Evolutionary conservation across 2,113 vertebrate genomes (phyloP).

Genomic region (Psammodynastes pulverulentus): DNA sequence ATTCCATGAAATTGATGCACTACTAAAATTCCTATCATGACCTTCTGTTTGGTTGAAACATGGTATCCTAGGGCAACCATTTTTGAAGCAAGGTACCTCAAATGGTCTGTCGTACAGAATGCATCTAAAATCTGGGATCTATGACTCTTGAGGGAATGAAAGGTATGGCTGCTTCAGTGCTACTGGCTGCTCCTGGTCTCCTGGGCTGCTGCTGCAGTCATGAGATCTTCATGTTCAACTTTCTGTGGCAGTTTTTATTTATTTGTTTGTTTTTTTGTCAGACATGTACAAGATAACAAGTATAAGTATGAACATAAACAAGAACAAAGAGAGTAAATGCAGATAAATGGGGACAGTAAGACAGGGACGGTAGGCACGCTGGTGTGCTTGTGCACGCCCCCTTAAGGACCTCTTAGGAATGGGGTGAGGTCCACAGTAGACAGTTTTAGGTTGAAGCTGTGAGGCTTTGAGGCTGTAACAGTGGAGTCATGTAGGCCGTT

Average conservation of each 20-base stretch:
- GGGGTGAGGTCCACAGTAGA: no score
- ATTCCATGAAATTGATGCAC: background rate
- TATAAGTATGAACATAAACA: no score
- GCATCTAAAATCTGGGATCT: background rate
- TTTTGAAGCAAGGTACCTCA: background rate
- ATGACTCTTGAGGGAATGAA: background rate
- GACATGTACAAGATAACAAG: no score
- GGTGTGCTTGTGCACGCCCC: no score
- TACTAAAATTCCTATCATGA: background rate
- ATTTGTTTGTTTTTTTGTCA: no score
- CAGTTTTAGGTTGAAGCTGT: no score
- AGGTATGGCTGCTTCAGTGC: background rate
- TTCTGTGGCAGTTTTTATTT: background rate
- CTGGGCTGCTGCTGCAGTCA: background rate
- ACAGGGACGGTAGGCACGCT: no score
- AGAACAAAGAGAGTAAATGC: no score
- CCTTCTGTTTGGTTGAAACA: background rate
- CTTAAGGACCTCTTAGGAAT: no score
- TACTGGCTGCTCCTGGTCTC: background rate
- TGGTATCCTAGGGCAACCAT: background rate
- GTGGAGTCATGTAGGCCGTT: no score
- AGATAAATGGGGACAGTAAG: no score
- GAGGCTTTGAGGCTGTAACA: no score
- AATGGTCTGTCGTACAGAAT: background rate
- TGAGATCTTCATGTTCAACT: background rate